A percentile compares a stretch with the other conserved stretches of the same genome.
Evolutionary conservation across 2,888 invertebrate genomes (phyloP).

Genomic region (Thecocarcelia acutangulata): DNA sequence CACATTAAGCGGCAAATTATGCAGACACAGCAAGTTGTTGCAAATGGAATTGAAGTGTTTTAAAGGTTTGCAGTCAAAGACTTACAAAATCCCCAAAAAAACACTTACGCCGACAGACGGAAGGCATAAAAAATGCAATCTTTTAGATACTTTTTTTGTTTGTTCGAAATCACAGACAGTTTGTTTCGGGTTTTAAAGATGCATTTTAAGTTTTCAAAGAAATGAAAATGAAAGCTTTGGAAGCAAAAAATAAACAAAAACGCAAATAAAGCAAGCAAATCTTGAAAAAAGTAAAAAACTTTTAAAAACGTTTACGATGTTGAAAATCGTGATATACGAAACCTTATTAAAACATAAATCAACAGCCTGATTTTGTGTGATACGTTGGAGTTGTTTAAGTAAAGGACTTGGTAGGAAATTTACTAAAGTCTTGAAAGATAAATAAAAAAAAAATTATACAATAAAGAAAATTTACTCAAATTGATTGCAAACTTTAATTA

Average conservation of each 20-base stretch:
- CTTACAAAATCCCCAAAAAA: conserved; percentile 14
- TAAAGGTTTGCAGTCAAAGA: conserved; percentile 33
- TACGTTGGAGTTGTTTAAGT: background rate
- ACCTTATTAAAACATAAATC: conserved; percentile 68
- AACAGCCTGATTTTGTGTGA: conserved; percentile 35
- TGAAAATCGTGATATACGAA: conserved; percentile 64
- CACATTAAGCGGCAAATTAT: conserved; percentile 70
- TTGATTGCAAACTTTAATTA: no score
- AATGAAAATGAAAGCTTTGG: conserved; percentile 68
- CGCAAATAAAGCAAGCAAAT: conserved; percentile 6
- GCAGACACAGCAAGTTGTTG: conserved; percentile 71
- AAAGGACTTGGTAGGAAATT: conserved; percentile 11
- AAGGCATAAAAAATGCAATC: conserved; percentile 59
- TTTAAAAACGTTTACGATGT: conserved; percentile 46
- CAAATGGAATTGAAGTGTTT: conserved; percentile 59
- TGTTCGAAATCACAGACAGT: background rate
- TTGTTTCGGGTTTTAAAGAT: conserved; percentile 35
- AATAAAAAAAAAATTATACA: background rate
- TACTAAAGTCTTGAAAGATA: background rate
- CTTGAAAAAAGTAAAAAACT: conserved; percentile 10
- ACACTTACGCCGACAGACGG: conserved; percentile 16
- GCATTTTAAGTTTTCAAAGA: conserved; percentile 56
- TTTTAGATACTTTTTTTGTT: conserved; percentile 30
- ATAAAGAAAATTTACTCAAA: background rate
- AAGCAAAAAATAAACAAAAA: conserved; percentile 1